These are phyloP conservation scores for Pogoniulus pusillus DNA, from an alignment of 2,797 vertebrate species.

Conservation along the genomic window DNA sequence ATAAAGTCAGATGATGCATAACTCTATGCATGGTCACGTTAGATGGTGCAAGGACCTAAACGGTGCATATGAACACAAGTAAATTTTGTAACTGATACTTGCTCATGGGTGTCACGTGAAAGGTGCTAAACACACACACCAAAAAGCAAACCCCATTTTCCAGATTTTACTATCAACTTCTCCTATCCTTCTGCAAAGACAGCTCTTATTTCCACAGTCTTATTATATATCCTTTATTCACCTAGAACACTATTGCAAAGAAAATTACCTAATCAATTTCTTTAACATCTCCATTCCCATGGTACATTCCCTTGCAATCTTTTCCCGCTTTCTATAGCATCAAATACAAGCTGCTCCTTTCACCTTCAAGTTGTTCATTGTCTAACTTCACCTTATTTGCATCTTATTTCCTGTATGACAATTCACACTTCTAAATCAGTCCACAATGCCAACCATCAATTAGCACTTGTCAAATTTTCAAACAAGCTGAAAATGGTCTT, in stretches of 20 bases:
- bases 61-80: background rate
- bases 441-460: background rate
- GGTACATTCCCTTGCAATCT: background rate
- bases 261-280: background rate
- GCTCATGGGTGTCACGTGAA: background rate
- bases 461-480: slow-evolving; percentile 19
- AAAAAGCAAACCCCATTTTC: background rate
- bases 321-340: background rate
- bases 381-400: background rate
- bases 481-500: background rate
- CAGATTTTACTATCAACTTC: background rate
- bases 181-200: background rate
- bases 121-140: background rate
- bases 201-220: background rate
- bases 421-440: background rate
- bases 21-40: background rate
- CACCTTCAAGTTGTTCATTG: background rate
- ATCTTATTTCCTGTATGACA: background rate
- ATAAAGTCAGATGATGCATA: background rate
- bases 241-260: background rate
- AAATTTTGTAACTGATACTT: background rate
- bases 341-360: background rate
- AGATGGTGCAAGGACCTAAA: background rate
- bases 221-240: background rate
- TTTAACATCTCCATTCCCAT: background rate